Base-by-base conservation (phyloP, 2,888 invertebrate species). In the Tinea trinotella region DNA sequence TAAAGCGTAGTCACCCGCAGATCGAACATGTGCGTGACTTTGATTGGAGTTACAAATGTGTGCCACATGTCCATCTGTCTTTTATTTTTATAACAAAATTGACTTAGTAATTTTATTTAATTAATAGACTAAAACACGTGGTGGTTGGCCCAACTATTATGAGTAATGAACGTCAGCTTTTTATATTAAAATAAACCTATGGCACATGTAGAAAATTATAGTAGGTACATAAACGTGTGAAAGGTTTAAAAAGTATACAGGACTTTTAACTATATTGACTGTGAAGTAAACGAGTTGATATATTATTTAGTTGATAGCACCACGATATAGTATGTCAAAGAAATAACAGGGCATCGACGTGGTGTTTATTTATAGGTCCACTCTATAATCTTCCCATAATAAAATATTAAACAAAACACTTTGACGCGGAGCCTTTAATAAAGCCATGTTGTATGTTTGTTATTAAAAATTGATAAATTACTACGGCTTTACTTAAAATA, bases 391-490 rank as follows among this genome's bases (percentile, higher is more conserved):
- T 46, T 18, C 46, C 19, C 19, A n/a, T 17, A 46, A 46, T 46
- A 46, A 40, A 19, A 46, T 46, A 46, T 46, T 46, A 19, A 17
- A 19, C 17, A 19, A 46, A 46, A 46, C 46, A 46, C 46, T 46
- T 46, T 19, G 46, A 17, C 30, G 40, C 17, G 17, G 13, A 40
- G 40, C 40, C 17, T 40, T 17, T 40, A 40, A 40, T 40, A 40
- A 40, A 15, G 40, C 40, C 17, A 17, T 30, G 30, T n/a, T 30
- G 9, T 30, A 30, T 30, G 30, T 30, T 30, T 30, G 30, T 30
- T 30, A 30, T 30, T 30, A 30, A 30, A 4, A n/a, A 30, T 10
- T 30, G 30, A 30, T 30, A 30, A 30, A 30, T 30, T 30, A 30
- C 30, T 7, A 30, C 7, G 30, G n/a, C 9, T 30, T 30, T 30